Evolutionary conservation across 2,797 vertebrate genomes (phyloP).

Genomic region (Hafferia zeledoni): DNA sequence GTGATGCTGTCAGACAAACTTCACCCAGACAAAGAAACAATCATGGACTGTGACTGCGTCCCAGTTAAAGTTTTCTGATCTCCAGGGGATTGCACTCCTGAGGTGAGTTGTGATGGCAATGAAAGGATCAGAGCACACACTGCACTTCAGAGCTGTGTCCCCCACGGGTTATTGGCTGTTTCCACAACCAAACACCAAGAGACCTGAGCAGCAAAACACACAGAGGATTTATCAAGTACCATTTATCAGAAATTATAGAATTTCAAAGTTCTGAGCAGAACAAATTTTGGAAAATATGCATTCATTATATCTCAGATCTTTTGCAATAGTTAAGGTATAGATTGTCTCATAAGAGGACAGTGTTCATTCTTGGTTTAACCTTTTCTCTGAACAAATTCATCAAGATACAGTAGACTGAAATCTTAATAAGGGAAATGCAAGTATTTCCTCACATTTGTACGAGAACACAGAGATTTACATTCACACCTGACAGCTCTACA

Average conservation of each 20-base stretch:
- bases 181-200: not conserved
- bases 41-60: not conserved
- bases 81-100: not conserved
- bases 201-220: not conserved
- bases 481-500: not conserved
- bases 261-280: not conserved
- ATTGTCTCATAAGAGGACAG: not conserved
- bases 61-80: not conserved
- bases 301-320: not conserved
- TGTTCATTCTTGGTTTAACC: not conserved
- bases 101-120: not conserved
- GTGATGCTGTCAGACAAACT: slow-evolving; percentile 5
- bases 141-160: not conserved
- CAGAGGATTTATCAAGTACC: not conserved
- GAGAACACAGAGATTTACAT: not conserved
- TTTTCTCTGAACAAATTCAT: not conserved
- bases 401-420: not conserved
- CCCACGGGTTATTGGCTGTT: not conserved
- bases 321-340: not conserved
- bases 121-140: not conserved
- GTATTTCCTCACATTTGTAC: not conserved
- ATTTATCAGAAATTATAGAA: not conserved
- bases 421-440: not conserved
- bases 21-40: not conserved
- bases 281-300: not conserved